Conservation (phyloP, 2,113 vertebrate genomes). For the Sprattus sprattus region DNA sequence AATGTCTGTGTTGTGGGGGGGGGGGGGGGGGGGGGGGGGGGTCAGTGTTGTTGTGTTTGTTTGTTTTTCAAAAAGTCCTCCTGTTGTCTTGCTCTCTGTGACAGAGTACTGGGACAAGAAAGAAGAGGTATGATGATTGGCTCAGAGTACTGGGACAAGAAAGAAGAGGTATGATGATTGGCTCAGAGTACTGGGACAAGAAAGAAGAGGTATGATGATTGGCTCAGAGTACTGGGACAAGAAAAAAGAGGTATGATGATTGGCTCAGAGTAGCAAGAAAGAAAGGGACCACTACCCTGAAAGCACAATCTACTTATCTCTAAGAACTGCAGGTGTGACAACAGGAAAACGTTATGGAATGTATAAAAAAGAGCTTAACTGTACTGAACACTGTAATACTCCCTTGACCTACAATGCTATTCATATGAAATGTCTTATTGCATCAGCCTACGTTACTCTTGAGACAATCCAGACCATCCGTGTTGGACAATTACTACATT, state of each 20-base stretch:
- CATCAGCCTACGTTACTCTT: neutral
- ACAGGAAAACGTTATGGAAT: neutral
- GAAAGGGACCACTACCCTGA: neutral
- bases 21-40: too few relatives aligned
- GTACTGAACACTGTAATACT: neutral
- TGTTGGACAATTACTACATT: too few relatives aligned
- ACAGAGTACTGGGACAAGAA: neutral
- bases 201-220: neutral
- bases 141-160: too few relatives aligned
- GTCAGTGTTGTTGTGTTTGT: neutral
- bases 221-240: neutral
- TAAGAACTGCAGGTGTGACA: neutral
- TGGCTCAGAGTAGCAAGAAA: neutral
- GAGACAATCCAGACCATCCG: neutral
- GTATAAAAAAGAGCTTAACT: slow-evolving; percentile 1
- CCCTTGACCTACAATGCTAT: neutral
- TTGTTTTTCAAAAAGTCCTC: neutral
- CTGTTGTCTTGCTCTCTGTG: too few relatives aligned
- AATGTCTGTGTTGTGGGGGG: neutral
- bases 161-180: too few relatives aligned
- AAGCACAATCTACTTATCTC: neutral
- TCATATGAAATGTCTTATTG: neutral
- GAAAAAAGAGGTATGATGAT: neutral
- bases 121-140: neutral
- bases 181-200: too few relatives aligned